Evolutionary conservation across 2,797 vertebrate species (phyloP).

Genomic region (Anisognathus igniventris): DNA sequence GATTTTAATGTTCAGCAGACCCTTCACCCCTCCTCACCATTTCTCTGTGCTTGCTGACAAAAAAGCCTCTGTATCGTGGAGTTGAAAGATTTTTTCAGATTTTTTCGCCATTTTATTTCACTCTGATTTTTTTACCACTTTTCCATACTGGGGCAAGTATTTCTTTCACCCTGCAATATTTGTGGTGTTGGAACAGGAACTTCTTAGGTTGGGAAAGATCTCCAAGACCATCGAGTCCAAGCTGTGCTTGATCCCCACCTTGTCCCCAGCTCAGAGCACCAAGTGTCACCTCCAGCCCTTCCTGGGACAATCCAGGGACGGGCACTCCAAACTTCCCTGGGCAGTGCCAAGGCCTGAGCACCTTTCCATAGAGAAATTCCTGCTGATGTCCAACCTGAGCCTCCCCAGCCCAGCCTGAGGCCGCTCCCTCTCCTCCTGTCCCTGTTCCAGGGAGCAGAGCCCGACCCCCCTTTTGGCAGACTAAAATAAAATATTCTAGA

Average conservation of each 20-base stretch:
- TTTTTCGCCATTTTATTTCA: neutral
- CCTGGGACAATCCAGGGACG: neutral
- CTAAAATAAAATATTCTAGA: neutral
- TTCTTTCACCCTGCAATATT: neutral
- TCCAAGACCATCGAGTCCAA: rapidly evolving
- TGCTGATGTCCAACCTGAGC: rapidly evolving
- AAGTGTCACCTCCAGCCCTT: neutral
- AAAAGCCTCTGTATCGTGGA: neutral
- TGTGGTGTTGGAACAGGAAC: neutral
- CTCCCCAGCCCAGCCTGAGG: neutral
- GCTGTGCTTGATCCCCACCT: rapidly evolving
- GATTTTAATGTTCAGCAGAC: neutral
- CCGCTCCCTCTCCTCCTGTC: neutral
- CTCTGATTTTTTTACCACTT: neutral
- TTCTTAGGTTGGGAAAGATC: neutral
- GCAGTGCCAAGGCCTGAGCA: rapidly evolving
- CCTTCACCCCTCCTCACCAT: neutral
- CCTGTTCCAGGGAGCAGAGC: neutral
- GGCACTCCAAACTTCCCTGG: neutral
- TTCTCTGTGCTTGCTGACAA: neutral
- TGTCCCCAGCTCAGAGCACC: neutral
- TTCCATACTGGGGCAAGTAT: neutral
- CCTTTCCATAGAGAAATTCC: neutral
- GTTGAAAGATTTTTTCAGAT: neutral
- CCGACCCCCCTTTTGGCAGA: neutral